A percentile compares a stretch with the other conserved stretches of the same genome.
phyloP scores from a whole-genome alignment of 2,888 invertebrate genomes.

The Xestia xanthographa region DNA sequence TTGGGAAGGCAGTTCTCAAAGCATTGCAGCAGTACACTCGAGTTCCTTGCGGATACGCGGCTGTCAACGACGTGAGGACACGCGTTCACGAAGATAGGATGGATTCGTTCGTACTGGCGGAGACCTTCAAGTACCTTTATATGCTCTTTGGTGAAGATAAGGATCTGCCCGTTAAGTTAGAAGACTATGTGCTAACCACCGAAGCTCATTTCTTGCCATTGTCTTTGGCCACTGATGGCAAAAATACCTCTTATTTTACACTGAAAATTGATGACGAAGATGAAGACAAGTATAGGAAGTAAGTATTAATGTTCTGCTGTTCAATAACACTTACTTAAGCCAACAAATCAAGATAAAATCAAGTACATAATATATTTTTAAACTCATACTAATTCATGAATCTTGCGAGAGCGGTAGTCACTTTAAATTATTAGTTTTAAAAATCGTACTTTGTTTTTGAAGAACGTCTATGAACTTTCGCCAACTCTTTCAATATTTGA shows the following conservation, averaged over 20 bases:
- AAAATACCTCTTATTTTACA: constrained; percentile 86
- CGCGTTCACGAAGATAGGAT: constrained; percentile 98
- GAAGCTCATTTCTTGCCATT: constrained; percentile 99
- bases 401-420: background rate
- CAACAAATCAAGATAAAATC: background rate
- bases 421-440: background rate
- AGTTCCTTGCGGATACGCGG: constrained; percentile 99
- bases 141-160: constrained; percentile 96
- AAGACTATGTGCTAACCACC: constrained; percentile 97
- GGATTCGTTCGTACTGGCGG: constrained; percentile 99
- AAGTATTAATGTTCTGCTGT: constrained; percentile 64
- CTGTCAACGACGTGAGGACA: constrained; percentile 98
- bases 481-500: background rate
- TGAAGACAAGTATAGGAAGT: constrained; percentile 86
- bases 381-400: background rate
- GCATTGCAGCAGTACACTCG: constrained; percentile 97
- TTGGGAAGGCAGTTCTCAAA: constrained; percentile 96
- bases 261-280: constrained; percentile 87
- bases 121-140: constrained; percentile 99
- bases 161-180: constrained; percentile 95
- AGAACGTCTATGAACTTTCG: background rate
- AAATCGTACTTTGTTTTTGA: background rate
- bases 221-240: constrained; percentile 92
- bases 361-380: background rate
- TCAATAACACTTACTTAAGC: background rate